phyloP scores from a whole-genome alignment of 2,888 invertebrate genomes.

The Aleiodes leptofemur region DNA sequence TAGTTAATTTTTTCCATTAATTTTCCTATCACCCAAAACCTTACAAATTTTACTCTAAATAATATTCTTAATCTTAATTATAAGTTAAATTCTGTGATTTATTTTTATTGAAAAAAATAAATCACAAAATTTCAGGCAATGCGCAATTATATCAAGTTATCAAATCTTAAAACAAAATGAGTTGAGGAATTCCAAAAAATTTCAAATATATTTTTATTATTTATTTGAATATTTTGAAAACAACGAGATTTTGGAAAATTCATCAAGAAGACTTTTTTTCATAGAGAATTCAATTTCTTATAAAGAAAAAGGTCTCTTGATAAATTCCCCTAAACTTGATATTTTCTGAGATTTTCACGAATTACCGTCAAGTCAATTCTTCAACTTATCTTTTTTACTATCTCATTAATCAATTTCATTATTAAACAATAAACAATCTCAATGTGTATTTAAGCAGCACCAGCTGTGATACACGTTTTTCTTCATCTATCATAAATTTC shows the following conservation, averaged over 20 bases:
- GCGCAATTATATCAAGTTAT: too few relatives aligned
- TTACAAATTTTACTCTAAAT: slow-evolving; percentile 2
- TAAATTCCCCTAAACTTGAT: too few relatives aligned
- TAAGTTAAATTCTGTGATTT: neutral
- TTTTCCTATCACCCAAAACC: slow-evolving; percentile 4
- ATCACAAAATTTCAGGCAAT: too few relatives aligned
- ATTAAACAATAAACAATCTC: slow-evolving; percentile 22
- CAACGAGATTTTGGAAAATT: neutral
- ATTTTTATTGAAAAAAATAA: neutral
- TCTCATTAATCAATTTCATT: neutral
- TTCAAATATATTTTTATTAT: too few relatives aligned
- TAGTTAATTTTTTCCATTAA: neutral
- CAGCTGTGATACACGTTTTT: slow-evolving; percentile 38
- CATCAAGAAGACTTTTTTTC: slow-evolving; percentile 1
- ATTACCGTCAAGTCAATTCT: too few relatives aligned
- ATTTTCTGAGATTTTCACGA: neutral
- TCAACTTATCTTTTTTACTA: too few relatives aligned
- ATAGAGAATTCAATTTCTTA: too few relatives aligned
- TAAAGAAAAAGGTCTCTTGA: too few relatives aligned
- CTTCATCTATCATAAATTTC: slow-evolving; percentile 11
- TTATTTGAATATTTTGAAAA: neutral
- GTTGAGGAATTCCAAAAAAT: too few relatives aligned
- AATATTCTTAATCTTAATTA: slow-evolving; percentile 8
- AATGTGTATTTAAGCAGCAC: slow-evolving; percentile 33
- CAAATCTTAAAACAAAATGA: too few relatives aligned